Base-by-base conservation (phyloP, 2,888 invertebrate genomes). In the Lasioglossum malachurum region DNA sequence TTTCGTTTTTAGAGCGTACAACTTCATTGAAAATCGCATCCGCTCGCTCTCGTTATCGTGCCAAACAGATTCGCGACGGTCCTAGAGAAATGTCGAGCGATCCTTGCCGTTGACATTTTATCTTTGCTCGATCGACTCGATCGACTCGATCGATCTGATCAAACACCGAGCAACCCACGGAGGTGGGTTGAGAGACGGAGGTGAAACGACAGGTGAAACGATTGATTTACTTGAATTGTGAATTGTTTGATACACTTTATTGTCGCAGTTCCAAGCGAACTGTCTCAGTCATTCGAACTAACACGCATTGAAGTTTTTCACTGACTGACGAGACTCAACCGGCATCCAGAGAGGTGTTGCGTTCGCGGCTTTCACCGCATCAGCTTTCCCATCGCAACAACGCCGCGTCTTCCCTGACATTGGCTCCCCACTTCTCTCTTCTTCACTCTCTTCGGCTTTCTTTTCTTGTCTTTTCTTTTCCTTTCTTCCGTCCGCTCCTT, bases 301-400 rank as follows among this genome's bases (percentile, higher is more conserved):
- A 83, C 87, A 83, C 83, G 74, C 88, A 88, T 89, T 87, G 89
- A 92, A 87, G 91, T 91, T 88, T 80, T 84, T 73, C 76, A 74
- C 67, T 67, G 73, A 85, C 85, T 84, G 84, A 31, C 73, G 46
- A 72, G 79, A 27, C 77, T 80, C 89, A 85, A 91, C 91, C 87
- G 91, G 83, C 89, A 91, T 91, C 92, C 90, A 84, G 86, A 84
- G 82, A 87, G 84, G 82, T 84, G 83, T 71, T 74, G 74, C 74
- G 23, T 35, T 86, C 90, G 89, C 92, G 93, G 94, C 94, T 94
- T 94, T 95, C 94, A 94, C 94, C 94, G 89, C 91, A 83, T 92
- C 92, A 93, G 94, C 94, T 95, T 95, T 94, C 94, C 93, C 94
- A 91, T 90, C 90, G 85, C 88, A 88, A 88, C 85, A 74, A 84